Percentiles rank a stretch among this genome's conserved stretches.
phyloP scores from a whole-genome alignment of 1,140 invertebrate species.

The Rhopalosiphum padi region DNA sequence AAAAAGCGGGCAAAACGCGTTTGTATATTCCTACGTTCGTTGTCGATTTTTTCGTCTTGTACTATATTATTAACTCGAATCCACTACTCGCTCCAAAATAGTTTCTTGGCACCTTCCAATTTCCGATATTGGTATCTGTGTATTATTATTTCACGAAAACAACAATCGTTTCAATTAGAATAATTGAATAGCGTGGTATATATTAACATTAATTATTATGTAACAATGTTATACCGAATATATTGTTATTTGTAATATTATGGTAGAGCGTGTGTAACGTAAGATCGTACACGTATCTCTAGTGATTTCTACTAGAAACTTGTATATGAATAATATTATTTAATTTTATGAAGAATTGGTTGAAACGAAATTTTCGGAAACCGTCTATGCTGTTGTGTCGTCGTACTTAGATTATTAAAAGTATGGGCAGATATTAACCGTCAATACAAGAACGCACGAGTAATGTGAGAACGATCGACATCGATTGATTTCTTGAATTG shows the following conservation, averaged over 20 bases:
- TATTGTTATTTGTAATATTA: slow-evolving; percentile 3
- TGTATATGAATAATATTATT: background rate
- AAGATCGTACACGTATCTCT: background rate
- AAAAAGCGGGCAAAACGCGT: background rate
- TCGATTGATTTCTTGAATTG: too few relatives aligned
- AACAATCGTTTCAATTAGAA: background rate
- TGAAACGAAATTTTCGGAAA: background rate
- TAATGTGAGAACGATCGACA: too few relatives aligned
- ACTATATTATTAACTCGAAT: background rate
- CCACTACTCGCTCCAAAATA: background rate
- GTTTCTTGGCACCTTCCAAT: background rate
- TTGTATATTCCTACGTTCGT: background rate
- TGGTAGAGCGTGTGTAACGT: background rate
- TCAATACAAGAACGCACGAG: background rate
- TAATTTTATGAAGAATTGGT: background rate
- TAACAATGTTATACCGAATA: background rate
- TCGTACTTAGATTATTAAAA: too few relatives aligned
- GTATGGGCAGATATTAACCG: background rate
- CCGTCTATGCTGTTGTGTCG: background rate
- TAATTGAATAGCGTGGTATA: background rate
- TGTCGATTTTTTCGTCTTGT: background rate
- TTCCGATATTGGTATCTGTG: background rate
- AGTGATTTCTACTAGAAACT: background rate
- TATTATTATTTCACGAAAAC: background rate
- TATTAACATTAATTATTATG: background rate